Evolutionary conservation across 1,140 invertebrate species (phyloP).

Genomic region (Agrypnia vestita): DNA sequence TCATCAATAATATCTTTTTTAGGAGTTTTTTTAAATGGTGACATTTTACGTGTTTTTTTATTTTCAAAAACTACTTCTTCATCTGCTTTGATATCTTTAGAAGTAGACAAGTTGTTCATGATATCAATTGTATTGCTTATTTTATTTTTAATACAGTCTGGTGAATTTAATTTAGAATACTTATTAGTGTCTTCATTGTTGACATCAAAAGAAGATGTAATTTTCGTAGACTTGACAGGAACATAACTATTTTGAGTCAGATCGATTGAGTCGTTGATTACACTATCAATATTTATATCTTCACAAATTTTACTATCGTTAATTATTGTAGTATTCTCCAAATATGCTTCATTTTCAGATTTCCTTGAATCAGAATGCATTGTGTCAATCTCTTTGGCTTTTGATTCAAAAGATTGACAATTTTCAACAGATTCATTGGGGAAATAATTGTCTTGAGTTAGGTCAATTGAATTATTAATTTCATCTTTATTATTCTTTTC

Average conservation of each 20-base stretch:
- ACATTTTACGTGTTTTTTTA: background rate
- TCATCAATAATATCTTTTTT: background rate
- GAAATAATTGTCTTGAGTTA: background rate
- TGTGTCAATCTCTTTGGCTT: background rate
- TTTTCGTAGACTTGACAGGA: too few species aligned
- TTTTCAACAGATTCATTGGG: background rate
- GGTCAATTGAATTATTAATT: slow-evolving; percentile 4
- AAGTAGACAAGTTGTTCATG: too few species aligned
- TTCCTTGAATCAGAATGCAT: background rate
- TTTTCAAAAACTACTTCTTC: background rate
- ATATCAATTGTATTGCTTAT: background rate
- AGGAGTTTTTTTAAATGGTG: background rate
- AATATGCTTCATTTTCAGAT: background rate
- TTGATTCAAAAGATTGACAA: background rate
- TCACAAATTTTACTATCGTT: background rate
- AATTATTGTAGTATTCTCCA: background rate
- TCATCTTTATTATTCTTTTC: background rate
- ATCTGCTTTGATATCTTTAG: background rate
- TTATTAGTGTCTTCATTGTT: background rate
- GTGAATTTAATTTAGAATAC: background rate
- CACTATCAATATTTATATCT: background rate
- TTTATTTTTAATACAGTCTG: background rate
- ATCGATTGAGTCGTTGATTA: background rate
- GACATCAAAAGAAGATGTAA: background rate
- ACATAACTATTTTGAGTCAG: too few species aligned